Conservation (phyloP, 2,888 invertebrate genomes). For the Cacoxenus indagator region DNA sequence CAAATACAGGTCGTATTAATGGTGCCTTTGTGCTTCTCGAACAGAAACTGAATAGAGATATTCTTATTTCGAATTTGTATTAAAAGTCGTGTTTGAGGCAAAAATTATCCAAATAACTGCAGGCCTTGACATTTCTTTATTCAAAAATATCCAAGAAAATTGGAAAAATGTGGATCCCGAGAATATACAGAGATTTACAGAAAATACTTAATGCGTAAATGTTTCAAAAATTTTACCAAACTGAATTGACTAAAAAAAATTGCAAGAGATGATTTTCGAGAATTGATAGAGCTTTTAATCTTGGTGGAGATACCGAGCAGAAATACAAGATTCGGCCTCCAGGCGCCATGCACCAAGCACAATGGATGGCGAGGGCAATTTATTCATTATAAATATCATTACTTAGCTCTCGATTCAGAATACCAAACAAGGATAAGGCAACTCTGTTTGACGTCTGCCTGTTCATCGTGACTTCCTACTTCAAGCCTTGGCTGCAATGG, state of each 20-base stretch:
- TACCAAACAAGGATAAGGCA: conserved; percentile 1
- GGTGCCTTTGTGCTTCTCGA: conserved; percentile 35
- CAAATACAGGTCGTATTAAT: not conserved
- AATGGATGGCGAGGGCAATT: not conserved
- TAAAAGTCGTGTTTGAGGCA: conserved; percentile 37
- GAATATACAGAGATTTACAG: not conserved
- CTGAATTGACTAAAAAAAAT: conserved; percentile 35
- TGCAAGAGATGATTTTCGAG: conserved; percentile 40
- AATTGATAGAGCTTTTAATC: conserved; percentile 28
- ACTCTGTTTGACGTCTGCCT: conserved; percentile 24
- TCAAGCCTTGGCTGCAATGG: conserved; percentile 49
- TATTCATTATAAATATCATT: conserved; percentile 16
- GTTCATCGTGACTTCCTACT: conserved; percentile 43
- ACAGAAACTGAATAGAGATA: conserved; percentile 36
- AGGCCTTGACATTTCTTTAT: conserved; percentile 42
- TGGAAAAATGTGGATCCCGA: conserved; percentile 22
- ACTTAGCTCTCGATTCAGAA: conserved; percentile 18
- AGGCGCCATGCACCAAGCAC: conserved; percentile 1
- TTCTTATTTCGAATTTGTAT: conserved; percentile 34
- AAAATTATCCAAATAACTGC: conserved; percentile 41
- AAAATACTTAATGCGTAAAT: not conserved
- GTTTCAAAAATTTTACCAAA: not conserved
- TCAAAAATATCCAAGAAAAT: conserved; percentile 18
- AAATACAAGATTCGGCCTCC: conserved; percentile 6
- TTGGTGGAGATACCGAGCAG: not conserved